Base-by-base conservation (phyloP, 2,888 invertebrate genomes). In the Caenorhabditis auriculariae region DNA sequence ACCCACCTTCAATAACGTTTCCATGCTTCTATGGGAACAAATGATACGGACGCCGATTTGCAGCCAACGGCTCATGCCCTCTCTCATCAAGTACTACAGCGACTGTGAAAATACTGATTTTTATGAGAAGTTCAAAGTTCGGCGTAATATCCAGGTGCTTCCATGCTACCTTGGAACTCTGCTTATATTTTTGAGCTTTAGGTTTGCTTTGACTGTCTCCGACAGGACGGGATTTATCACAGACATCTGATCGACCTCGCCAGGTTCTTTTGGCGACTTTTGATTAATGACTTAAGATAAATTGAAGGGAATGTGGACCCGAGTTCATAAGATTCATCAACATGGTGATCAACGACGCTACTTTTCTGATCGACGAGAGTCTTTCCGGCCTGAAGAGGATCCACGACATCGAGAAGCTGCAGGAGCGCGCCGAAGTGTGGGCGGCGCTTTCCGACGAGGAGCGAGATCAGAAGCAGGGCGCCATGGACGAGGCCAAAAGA, bases 81-180 rank as follows among this genome's bases (percentile, higher is more conserved):
- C 90, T 19, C 86, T 98, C 37, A 94, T 96, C 93, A 91, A 91
- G 46, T 98, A 98, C 85, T 98, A 98, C 84, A 93, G 94, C 56
- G 86, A 86, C 85, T 75, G 75, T 70, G 69, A 66, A 41, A 55
- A 52, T 15, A 54, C 39, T 32, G 98, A 98, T 85, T 98, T 98
- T 85, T 98, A 95, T 82, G 96, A 96, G 84, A 98, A 98, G 85
- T 98, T 98, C 84, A 92, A 93, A 12, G 96, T 98, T 77, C 88
- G 98, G 56, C 94, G 94, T 85, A 94, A 95, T 83, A 94, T 98
- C 82, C 94, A 94, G 84, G 59, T 95, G n/a, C n/a, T n/a, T n/a
- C n/a, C n/a, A n/a, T n/a, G n/a, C n/a, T n/a, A n/a, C n/a, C n/a
- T n/a, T n/a, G n/a, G n/a, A n/a, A n/a, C n/a, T n/a, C n/a, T n/a